Percentiles rank a stretch among this genome's conserved stretches.
phyloP scores from a whole-genome alignment of 2,113 vertebrate genomes.

The Clarias gariepinus region DNA sequence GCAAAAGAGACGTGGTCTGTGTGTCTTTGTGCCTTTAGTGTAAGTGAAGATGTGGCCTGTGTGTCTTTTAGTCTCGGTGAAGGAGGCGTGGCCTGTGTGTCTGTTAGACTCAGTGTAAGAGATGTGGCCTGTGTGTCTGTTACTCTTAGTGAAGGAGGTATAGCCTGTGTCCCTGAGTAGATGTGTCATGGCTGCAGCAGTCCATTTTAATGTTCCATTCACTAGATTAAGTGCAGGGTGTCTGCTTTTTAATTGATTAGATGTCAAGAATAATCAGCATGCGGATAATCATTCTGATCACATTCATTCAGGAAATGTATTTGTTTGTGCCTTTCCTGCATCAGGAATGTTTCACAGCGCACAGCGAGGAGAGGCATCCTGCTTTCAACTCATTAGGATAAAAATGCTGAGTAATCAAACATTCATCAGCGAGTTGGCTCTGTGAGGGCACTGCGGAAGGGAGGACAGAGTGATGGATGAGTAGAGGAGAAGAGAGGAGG shows the following conservation, averaged over 20 bases:
- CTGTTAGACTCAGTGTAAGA: background rate
- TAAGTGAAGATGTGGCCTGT: background rate
- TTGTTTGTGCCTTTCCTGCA: background rate
- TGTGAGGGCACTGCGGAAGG: background rate
- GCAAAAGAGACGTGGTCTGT: background rate
- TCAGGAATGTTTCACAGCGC: background rate
- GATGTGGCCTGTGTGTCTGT: background rate
- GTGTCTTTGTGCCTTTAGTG: background rate
- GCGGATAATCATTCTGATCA: too few relatives aligned
- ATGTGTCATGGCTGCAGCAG: too few relatives aligned
- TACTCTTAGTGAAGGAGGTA: background rate
- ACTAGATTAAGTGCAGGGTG: background rate
- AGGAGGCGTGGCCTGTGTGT: background rate
- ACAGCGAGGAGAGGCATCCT: background rate
- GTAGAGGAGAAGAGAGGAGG: background rate
- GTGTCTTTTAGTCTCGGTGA: background rate
- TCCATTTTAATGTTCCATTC: background rate
- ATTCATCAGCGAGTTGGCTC: conserved; percentile 30
- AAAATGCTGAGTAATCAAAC: conserved; percentile 33
- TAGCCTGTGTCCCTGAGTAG: background rate
- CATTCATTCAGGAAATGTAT: background rate
- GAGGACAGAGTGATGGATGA: background rate
- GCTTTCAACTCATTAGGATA: conserved; percentile 2
- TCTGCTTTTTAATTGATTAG: background rate
- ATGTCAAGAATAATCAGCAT: background rate